Evolutionary conservation across 2,113 vertebrate genomes (phyloP).

Genomic region (Rousettus leschenaultii): DNA sequence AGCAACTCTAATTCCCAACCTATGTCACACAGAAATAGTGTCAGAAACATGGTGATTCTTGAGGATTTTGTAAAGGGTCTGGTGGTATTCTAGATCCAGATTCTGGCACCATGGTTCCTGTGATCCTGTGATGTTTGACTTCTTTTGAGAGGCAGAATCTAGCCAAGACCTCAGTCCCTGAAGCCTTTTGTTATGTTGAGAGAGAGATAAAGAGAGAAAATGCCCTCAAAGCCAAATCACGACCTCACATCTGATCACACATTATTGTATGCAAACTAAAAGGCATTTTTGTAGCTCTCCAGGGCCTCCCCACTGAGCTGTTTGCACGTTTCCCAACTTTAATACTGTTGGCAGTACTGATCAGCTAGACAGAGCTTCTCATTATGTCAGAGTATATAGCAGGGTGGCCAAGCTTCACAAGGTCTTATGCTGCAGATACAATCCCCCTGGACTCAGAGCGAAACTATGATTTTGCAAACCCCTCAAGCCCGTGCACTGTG

Average conservation of each 20-base stretch:
- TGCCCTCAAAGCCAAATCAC: not conserved
- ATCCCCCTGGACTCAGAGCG: not conserved
- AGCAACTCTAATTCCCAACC: not conserved
- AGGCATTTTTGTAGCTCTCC: not conserved
- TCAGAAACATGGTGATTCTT: not conserved
- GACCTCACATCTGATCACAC: not conserved
- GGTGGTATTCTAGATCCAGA: not conserved
- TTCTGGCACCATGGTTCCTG: not conserved
- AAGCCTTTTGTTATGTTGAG: not conserved
- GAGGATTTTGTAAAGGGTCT: not conserved
- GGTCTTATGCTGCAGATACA: not conserved
- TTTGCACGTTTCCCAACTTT: not conserved
- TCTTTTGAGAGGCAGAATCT: not conserved
- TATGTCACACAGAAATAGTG: not conserved
- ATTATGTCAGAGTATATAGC: not conserved
- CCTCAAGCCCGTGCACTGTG: not conserved
- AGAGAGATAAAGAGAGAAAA: not conserved
- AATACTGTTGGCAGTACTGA: not conserved
- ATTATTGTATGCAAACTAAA: not conserved
- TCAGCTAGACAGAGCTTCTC: not conserved
- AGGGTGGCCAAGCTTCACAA: not conserved
- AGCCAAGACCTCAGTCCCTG: not conserved
- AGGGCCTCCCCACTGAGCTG: not conserved
- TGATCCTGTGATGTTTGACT: not conserved
- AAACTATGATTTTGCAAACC: conserved; percentile 23